These are phyloP conservation scores for Cancer borealis DNA, from an alignment of 2,888 invertebrate genomes.

Conservation along the genomic window DNA sequence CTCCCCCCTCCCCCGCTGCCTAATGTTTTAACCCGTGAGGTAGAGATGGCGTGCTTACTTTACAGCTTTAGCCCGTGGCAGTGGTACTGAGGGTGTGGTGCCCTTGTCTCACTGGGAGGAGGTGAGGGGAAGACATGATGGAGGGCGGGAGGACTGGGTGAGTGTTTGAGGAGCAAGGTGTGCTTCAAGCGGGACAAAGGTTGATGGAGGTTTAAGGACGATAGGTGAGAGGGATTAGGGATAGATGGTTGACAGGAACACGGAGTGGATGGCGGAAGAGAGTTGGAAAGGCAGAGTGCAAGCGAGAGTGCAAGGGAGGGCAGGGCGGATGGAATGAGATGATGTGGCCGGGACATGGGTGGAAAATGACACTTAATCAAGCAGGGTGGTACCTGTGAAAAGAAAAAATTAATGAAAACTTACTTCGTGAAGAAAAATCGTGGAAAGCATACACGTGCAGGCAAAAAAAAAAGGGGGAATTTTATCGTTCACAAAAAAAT, in stretches of 20 bases:
- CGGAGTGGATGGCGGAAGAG: not conserved
- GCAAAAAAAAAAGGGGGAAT: too few relatives aligned
- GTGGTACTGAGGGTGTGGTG: not conserved
- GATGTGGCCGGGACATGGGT: not conserved
- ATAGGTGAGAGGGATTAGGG: not conserved
- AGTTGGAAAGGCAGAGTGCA: not conserved
- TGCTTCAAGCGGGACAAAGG: slow-evolving; percentile 5
- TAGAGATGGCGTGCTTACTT: not conserved
- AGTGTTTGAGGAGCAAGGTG: not conserved
- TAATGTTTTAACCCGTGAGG: not conserved
- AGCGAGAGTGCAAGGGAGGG: not conserved
- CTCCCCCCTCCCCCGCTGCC: not conserved
- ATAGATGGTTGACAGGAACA: not conserved
- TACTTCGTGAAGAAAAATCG: too few relatives aligned
- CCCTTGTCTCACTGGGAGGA: not conserved
- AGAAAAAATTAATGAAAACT: too few relatives aligned
- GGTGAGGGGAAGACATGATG: not conserved
- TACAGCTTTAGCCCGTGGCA: not conserved
- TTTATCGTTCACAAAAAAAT: too few relatives aligned
- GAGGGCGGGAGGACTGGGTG: not conserved
- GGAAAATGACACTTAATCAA: too few relatives aligned
- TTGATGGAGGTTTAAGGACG: not conserved
- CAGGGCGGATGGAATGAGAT: not conserved
- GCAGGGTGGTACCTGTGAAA: too few relatives aligned
- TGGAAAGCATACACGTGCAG: too few relatives aligned